Percentiles rank a stretch among this genome's conserved stretches.
Evolutionary conservation across 2,113 vertebrate genomes (phyloP).

Genomic region (Nothocercus nigrocapillus): DNA sequence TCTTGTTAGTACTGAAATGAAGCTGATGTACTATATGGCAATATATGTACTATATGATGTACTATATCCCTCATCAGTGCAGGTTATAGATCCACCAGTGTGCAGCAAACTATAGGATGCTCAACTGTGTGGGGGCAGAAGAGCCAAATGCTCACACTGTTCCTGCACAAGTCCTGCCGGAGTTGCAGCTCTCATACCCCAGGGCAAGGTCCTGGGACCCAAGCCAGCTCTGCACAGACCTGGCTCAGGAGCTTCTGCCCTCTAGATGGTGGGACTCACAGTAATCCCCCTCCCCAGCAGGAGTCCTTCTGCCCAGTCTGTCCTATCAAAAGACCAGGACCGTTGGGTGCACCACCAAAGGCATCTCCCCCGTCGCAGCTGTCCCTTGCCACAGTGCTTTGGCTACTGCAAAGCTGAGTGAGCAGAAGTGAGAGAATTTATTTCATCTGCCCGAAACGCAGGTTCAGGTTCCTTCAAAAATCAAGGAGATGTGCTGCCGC

Average conservation of each 20-base stretch:
- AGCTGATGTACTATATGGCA: background rate
- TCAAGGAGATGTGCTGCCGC: background rate
- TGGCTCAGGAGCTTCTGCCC: background rate
- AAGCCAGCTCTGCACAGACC: background rate
- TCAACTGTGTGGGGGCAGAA: background rate
- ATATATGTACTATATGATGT: too few relatives aligned
- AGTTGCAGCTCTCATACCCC: fast-evolving
- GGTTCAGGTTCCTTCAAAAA: background rate
- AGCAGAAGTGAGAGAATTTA: background rate
- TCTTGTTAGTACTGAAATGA: background rate
- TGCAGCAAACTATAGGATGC: background rate
- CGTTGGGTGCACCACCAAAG: background rate
- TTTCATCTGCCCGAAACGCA: background rate
- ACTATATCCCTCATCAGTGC: background rate
- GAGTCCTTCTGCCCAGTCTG: background rate
- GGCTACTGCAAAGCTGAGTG: background rate
- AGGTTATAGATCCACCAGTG: background rate
- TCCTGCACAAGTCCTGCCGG: background rate
- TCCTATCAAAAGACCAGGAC: background rate
- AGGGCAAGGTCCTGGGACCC: background rate
- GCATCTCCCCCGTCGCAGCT: background rate
- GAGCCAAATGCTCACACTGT: background rate
- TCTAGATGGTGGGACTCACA: background rate
- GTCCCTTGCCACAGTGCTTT: background rate
- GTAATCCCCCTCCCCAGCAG: background rate